Percentiles rank a stretch among this genome's conserved stretches.
Conservation (phyloP, 1,140 invertebrate genomes). For the Drosophila watanabei region DNA sequence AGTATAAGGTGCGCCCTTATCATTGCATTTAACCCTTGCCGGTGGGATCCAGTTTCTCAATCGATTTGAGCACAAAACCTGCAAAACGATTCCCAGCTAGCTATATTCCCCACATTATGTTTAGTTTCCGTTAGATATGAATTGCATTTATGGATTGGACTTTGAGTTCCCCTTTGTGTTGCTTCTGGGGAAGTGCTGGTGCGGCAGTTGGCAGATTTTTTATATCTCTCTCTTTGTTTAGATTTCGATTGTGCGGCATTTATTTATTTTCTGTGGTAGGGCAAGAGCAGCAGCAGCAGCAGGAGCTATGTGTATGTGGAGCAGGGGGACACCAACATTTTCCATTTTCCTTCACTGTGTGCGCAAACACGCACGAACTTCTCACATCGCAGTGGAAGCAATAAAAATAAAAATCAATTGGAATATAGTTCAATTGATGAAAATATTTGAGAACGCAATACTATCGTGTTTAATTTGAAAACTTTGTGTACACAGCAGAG, state of each 20-base stretch:
- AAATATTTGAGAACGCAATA: constrained; percentile 19
- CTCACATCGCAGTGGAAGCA: constrained; percentile 28
- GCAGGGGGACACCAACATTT: constrained; percentile 33
- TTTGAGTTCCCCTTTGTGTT: constrained; percentile 38
- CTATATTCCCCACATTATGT: constrained; percentile 12
- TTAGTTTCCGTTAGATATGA: constrained; percentile 33
- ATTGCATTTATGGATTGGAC: constrained; percentile 39
- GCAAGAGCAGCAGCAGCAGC: neutral
- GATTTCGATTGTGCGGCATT: constrained; percentile 61
- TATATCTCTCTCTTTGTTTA: constrained; percentile 60
- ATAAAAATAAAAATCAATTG: constrained; percentile 40
- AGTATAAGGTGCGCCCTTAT: constrained; percentile 24
- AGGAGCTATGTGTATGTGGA: neutral
- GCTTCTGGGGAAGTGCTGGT: constrained; percentile 44
- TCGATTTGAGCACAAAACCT: constrained; percentile 21
- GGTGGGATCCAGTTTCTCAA: constrained; percentile 10
- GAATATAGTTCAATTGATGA: constrained; percentile 32
- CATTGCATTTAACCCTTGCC: constrained; percentile 3
- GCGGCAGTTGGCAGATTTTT: constrained; percentile 52
- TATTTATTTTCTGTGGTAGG: constrained; percentile 40
- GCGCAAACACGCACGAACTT: constrained; percentile 40
- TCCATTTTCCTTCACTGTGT: constrained; percentile 22
- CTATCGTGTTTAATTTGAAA: constrained; percentile 13
- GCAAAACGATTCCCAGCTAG: constrained; percentile 4
- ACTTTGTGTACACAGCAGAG: neutral